Evolutionary conservation across 2,797 vertebrate species (phyloP), one percentile per base, ranked within the genome.

Genomic region (Sebastes nivosus): DNA sequence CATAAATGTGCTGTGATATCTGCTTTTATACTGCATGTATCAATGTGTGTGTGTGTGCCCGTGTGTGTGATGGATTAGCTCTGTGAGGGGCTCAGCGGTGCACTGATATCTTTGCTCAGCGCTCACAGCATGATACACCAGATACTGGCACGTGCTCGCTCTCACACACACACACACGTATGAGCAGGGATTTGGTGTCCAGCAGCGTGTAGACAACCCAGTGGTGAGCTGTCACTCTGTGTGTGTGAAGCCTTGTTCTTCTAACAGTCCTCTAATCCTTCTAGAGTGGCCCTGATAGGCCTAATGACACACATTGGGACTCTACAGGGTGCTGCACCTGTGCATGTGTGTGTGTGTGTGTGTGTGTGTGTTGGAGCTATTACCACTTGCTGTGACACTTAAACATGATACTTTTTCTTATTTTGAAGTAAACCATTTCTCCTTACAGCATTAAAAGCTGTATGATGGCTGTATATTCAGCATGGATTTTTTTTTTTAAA

Each of bases 261-360:
- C 82, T 89, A 91, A 92, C 92, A 89, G 90, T 90, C 89, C 78
- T 91, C 91, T 95, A 95, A 95, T 95, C 94, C 93, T 92, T 84
- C 93, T 84, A 87, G 94, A 95, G 93, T 95, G 93, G 92, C 88
- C 91, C 90, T 93, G 92, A 94, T 95, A 92, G 95, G 86, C 84
- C 92, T 94, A 95, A 95, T 94, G 93, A 95, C 91, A 94, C 93
- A 94, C 92, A 93, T 82, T 92, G 89, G 90, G 90, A 89, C 91
- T 75, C 93, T 30, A 82, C 89, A 88, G 89, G 92, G 89, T 82
- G 79, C 82, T 90, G 88, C 92, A 93, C 91, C 91, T 93, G 93
- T 89, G 22, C 65, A 24, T 85, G 72, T 85, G 79, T 63, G 64
- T 72, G 79, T 68, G 83, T 78, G 72, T 81, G 79, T 65, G 83